phyloP scores from a whole-genome alignment of 2,113 vertebrate species.

The Plecotus auritus region DNA sequence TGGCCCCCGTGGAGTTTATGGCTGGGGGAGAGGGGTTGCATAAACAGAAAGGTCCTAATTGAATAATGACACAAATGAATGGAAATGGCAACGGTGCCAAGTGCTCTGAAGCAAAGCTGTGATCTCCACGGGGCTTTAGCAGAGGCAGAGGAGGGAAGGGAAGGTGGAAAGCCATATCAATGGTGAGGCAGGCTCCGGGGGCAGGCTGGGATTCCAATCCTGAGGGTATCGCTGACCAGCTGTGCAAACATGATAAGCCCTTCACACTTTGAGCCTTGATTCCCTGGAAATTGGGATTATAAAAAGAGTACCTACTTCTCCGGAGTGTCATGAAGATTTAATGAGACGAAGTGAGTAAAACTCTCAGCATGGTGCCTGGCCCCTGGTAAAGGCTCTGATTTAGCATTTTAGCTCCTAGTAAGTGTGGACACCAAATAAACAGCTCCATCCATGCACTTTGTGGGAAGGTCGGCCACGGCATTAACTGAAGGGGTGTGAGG shows the following conservation, averaged over 20 bases:
- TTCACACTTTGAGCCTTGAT: background rate
- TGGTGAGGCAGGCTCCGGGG: background rate
- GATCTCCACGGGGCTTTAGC: background rate
- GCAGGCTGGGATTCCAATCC: background rate
- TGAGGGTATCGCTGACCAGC: background rate
- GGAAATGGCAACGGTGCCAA: background rate
- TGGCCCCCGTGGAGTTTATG: background rate
- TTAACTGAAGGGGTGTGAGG: rapidly evolving
- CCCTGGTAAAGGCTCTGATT: background rate
- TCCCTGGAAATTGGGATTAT: background rate
- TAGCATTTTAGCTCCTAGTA: background rate
- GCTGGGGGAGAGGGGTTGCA: background rate
- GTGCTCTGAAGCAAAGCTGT: background rate
- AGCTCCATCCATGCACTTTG: background rate
- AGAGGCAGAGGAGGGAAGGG: background rate
- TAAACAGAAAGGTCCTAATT: background rate
- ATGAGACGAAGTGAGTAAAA: background rate
- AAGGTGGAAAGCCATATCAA: rapidly evolving
- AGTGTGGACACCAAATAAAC: background rate
- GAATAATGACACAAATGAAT: background rate
- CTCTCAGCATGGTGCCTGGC: background rate
- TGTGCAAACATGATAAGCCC: background rate
- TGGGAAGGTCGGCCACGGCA: background rate
- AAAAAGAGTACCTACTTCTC: background rate
- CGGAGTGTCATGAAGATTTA: background rate